A percentile compares a stretch with the other conserved stretches of the same genome.
Conservation (phyloP, 2,888 invertebrate genomes). For the Coremacera marginata region DNA sequence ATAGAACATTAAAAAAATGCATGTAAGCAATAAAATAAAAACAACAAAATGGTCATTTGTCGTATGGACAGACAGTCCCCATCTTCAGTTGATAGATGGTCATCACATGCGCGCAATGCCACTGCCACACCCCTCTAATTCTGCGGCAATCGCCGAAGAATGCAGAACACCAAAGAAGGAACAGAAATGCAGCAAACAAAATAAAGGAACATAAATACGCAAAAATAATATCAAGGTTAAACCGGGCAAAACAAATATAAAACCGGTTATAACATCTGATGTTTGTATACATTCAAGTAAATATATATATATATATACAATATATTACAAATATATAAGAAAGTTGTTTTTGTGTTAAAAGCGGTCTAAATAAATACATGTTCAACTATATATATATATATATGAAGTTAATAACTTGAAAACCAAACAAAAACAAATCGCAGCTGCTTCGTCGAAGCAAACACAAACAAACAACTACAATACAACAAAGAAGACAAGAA, state of each 20-base stretch:
- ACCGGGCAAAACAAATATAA: conserved; percentile 64
- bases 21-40: neutral
- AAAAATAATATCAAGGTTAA: conserved; percentile 62
- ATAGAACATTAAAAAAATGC: neutral
- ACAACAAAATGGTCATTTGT: neutral
- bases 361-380: neutral
- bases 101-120: neutral
- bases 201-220: conserved; percentile 32
- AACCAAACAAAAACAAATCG: conserved; percentile 8
- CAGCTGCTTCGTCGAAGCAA: conserved; percentile 15
- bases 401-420: neutral
- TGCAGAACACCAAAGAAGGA: neutral
- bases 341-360: neutral
- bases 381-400: neutral
- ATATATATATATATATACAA: conserved; percentile 7
- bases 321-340: neutral
- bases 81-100: neutral
- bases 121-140: conserved; percentile 16
- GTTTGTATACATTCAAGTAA: conserved; percentile 13
- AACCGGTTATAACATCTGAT: conserved; percentile 42
- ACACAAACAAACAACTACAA: conserved; percentile 7
- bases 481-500: neutral
- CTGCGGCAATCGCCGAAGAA: neutral
- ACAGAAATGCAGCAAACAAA: conserved; percentile 21
- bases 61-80: neutral